Percentiles rank a stretch among this genome's conserved stretches.
These are phyloP conservation scores for Romanogobio albipinnatus DNA, from an alignment of 2,113 vertebrate species.

Conservation along the genomic window DNA sequence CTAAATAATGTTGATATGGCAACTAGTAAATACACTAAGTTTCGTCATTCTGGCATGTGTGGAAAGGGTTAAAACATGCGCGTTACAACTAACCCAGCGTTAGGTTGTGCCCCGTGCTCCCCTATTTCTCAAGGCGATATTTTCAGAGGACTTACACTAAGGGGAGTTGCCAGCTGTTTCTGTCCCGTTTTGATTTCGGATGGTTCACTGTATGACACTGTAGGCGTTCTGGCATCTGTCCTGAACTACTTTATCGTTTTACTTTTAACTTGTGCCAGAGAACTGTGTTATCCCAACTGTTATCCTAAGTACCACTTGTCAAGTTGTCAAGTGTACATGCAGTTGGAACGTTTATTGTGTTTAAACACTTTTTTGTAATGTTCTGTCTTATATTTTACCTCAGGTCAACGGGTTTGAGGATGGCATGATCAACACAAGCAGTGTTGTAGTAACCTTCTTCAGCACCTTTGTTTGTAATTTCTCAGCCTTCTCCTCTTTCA, in stretches of 20 bases:
- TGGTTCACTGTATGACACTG: neutral
- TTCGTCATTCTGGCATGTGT: too few relatives aligned
- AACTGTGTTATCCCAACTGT: neutral
- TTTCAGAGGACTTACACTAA: neutral
- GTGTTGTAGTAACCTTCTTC: constrained; percentile 65
- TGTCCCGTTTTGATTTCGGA: neutral
- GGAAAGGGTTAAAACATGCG: too few relatives aligned
- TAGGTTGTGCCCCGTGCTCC: too few relatives aligned
- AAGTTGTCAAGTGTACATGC: neutral
- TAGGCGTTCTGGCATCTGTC: constrained; percentile 8
- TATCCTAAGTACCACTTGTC: constrained; percentile 25
- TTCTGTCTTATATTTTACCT: constrained; percentile 38
- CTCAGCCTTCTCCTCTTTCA: constrained; percentile 77
- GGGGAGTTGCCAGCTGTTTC: neutral
- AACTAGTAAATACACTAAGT: too few relatives aligned
- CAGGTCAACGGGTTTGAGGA: constrained; percentile 51
- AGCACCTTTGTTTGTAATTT: constrained; percentile 76
- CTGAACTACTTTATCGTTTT: constrained; percentile 1
- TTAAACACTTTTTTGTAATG: neutral
- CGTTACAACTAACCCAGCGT: too few relatives aligned
- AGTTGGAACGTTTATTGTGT: neutral
- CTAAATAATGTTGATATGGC: too few relatives aligned
- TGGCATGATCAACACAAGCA: constrained; percentile 68
- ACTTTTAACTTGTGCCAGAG: constrained; percentile 12
- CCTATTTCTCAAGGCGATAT: neutral